Base-by-base conservation (phyloP, 2,113 vertebrate genomes). In the Chaetodon trifascialis region DNA sequence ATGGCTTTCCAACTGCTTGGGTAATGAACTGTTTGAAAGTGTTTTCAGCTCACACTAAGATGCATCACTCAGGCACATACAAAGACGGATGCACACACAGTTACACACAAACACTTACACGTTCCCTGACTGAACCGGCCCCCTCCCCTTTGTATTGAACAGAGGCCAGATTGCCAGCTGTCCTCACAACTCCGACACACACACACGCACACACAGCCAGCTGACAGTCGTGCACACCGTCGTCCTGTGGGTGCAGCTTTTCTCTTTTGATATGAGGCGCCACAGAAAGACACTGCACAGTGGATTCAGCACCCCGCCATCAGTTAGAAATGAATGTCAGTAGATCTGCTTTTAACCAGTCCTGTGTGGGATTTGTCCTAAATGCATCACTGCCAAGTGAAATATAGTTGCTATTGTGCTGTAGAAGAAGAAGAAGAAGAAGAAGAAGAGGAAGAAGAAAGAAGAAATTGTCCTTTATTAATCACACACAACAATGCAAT, bases 1-100 rank as follows among this genome's bases (percentile, higher is more conserved):
- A 95, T 91, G 84, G 86, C 85, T 91, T 95, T 94, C 94, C 90
- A 92, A 93, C 92, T 86, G 88, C 79, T 84, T 71, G 92, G 80
- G 81, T 94, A 95, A 95, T 94, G 90, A 94, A 94, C 91, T 94
- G 88, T 90, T 92, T 89, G 89, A 88, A 84, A 79, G 76, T 84
- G 89, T 88, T 87, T 85, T 82, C 83, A 79, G 58, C 71, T 71
- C 80, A 85, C 83, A 16, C 80, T 60, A 71, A 75, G 86, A 88
- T 85, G 69, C 76, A 85, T 86, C 85, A 88, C 66, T 87, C 83
- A 78, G 64, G 73, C 70, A 56, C 67, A 62, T 67, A 11, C 25
- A 69, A 25, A 76, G 49, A 84, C 44, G 30, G n/a, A 86, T 75
- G 70, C 51, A 68, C 71, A 75, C 54, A 54, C 30, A 73, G 7